Percentiles rank a stretch among this genome's conserved stretches.
These are phyloP conservation scores for Cetonia aurata DNA, from an alignment of 2,888 invertebrate genomes.

Conservation along the genomic window DNA sequence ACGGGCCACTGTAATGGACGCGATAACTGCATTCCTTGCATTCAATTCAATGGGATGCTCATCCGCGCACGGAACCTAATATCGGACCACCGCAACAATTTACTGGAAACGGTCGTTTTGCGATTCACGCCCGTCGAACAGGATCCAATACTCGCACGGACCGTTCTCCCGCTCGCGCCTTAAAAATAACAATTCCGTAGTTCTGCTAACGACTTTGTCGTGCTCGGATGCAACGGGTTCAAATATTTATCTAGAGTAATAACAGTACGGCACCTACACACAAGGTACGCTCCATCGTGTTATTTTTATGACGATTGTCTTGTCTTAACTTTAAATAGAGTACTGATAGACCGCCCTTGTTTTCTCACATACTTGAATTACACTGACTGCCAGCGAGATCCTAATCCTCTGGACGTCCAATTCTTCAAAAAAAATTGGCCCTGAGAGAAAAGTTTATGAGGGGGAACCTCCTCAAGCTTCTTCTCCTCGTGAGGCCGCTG, in stretches of 20 bases:
- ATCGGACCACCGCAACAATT: slow-evolving; percentile 40
- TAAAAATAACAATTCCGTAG: slow-evolving; percentile 33
- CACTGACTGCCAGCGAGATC: not conserved
- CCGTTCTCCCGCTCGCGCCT: slow-evolving; percentile 14
- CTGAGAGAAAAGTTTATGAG: too few relatives aligned
- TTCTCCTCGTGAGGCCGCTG: too few relatives aligned
- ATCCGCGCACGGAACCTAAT: slow-evolving; percentile 43
- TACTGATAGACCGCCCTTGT: not conserved
- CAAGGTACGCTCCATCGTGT: not conserved
- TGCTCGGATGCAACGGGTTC: slow-evolving; percentile 17
- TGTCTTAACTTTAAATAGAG: slow-evolving; percentile 4
- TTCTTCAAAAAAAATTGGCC: too few relatives aligned
- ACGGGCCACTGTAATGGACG: slow-evolving; percentile 55
- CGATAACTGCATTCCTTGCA: slow-evolving; percentile 58
- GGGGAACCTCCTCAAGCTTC: too few relatives aligned
- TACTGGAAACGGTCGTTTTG: slow-evolving; percentile 43
- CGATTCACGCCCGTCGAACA: slow-evolving; percentile 18
- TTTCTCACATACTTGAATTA: not conserved
- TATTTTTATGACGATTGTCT: slow-evolving; percentile 22
- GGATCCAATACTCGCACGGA: slow-evolving; percentile 13
- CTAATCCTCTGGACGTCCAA: too few relatives aligned
- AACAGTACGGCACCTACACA: slow-evolving; percentile 12
- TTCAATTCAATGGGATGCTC: slow-evolving; percentile 52
- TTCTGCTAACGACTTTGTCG: slow-evolving; percentile 26
- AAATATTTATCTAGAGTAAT: slow-evolving; percentile 32